Evolutionary conservation across 2,113 vertebrate species (phyloP).

Genomic region (Oreochromis tanganicae): DNA sequence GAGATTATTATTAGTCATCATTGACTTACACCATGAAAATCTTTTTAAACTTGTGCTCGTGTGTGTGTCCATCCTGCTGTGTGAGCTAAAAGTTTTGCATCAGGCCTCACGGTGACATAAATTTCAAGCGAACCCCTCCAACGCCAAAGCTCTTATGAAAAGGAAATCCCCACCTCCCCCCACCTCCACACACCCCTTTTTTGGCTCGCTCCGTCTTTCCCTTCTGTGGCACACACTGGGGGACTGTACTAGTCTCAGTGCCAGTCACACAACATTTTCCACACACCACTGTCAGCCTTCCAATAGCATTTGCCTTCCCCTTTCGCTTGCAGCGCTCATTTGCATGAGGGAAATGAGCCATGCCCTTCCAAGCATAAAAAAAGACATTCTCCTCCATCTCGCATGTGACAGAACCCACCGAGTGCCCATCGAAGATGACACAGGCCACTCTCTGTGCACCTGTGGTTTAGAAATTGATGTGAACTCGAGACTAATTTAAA

Average conservation of each 20-base stretch:
- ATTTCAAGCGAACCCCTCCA: constrained; percentile 37
- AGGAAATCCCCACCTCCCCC: constrained; percentile 48
- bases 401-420: background rate
- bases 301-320: constrained; percentile 57
- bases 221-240: constrained; percentile 55
- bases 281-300: constrained; percentile 48
- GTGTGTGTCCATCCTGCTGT: background rate
- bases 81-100: background rate
- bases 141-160: constrained; percentile 42
- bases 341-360: constrained; percentile 74
- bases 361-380: constrained; percentile 21
- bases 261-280: constrained; percentile 70
- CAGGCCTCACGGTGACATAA: background rate
- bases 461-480: background rate
- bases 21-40: background rate
- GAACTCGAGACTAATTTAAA: background rate
- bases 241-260: constrained; percentile 49
- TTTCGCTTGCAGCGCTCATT: constrained; percentile 51
- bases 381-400: constrained; percentile 7
- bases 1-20: background rate
- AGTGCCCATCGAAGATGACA: background rate
- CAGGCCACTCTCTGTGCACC: background rate
- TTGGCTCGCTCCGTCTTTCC: constrained; percentile 15
- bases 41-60: background rate
- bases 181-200: background rate